Percentiles rank a stretch among this genome's conserved stretches.
phyloP scores from a whole-genome alignment of 1,140 invertebrate species.

The Sitobion miscanthi region DNA sequence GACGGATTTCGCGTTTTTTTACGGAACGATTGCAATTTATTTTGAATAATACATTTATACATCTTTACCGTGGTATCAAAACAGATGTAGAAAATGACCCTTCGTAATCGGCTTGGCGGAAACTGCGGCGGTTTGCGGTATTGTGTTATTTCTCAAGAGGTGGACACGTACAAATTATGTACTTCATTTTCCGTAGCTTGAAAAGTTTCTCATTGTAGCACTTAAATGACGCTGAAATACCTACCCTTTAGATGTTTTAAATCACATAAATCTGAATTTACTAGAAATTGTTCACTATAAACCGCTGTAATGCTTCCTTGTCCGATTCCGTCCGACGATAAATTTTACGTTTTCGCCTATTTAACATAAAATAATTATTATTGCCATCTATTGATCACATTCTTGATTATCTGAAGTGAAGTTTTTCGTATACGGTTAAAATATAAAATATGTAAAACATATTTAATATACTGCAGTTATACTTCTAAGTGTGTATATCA shows the following conservation, averaged over 20 bases:
- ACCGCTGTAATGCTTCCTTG: neutral
- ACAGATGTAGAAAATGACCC: slow-evolving; percentile 14
- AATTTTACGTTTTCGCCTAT: neutral
- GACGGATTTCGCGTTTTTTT: neutral
- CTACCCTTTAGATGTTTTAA: neutral
- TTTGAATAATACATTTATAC: neutral
- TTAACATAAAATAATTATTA: no score
- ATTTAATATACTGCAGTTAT: neutral
- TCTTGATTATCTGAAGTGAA: neutral
- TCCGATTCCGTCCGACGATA: neutral
- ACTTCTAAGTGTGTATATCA: neutral
- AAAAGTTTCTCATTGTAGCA: neutral
- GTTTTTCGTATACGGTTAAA: neutral
- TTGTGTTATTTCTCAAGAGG: slow-evolving; percentile 1
- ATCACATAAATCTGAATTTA: neutral
- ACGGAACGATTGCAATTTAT: neutral
- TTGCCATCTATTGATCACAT: neutral
- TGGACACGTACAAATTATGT: slow-evolving; percentile 1
- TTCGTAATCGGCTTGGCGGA: neutral
- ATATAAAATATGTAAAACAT: neutral
- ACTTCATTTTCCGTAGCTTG: neutral
- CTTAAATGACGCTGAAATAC: neutral
- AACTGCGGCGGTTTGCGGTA: neutral
- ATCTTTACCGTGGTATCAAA: neutral
- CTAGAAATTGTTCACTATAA: neutral